A percentile compares a stretch with the other conserved stretches of the same genome.
Conservation (phyloP, 1,140 invertebrate genomes). For the Drosophila simulans region DNA sequence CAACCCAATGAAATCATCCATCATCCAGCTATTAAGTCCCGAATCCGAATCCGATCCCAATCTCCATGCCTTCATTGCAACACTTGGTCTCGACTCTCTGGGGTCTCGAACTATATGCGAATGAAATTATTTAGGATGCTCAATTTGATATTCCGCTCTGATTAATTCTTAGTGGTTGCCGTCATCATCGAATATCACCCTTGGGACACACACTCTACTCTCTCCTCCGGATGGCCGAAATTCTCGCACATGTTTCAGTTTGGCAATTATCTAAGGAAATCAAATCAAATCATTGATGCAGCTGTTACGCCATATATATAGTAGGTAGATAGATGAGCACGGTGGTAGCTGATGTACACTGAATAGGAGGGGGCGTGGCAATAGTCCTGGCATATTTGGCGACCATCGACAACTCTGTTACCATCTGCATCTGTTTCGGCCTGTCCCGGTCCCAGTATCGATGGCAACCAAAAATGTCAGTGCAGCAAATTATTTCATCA, state of each 20-base stretch:
- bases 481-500: conserved; percentile 79
- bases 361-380: conserved; percentile 44
- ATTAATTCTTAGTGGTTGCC: conserved; percentile 53
- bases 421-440: conserved; percentile 45
- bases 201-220: conserved; percentile 16
- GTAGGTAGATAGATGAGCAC: conserved; percentile 1
- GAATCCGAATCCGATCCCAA: conserved; percentile 7
- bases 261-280: conserved; percentile 62
- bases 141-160: conserved; percentile 51
- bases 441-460: conserved; percentile 18
- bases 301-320: conserved; percentile 32
- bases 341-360: conserved; percentile 29
- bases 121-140: conserved; percentile 51
- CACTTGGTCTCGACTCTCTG: conserved; percentile 33
- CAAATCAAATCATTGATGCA: conserved; percentile 71
- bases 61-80: conserved; percentile 32
- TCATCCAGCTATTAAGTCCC: conserved; percentile 29
- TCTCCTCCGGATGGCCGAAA: conserved; percentile 19
- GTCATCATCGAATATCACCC: conserved; percentile 48
- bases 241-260: conserved; percentile 66
- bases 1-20: conserved; percentile 25
- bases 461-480: conserved; percentile 67
- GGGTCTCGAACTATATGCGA: conserved; percentile 17
- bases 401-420: conserved; percentile 24
- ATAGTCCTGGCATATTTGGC: conserved; percentile 21